Evolutionary conservation across 1,140 invertebrate genomes (phyloP), one percentile per base, ranked within the genome.

Genomic region (Drosophila paulistorum): DNA sequence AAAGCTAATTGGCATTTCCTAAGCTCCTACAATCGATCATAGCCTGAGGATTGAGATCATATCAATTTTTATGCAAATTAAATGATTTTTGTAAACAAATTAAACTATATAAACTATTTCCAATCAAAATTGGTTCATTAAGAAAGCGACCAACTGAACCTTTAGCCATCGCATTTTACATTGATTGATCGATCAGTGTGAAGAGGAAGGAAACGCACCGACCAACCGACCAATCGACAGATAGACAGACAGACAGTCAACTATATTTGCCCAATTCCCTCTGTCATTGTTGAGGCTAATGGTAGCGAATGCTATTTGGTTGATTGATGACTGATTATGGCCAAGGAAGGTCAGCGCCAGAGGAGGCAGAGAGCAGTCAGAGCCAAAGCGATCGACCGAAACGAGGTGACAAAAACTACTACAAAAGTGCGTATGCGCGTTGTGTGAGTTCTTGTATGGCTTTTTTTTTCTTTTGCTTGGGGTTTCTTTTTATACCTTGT

Each of bases 311-410:
- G 45, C 45, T 51, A 51, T 74, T 62, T 59, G 57, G 45, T 66
- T 76, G 73, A 79, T 79, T 76, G 73, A 79, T 87, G 84, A 73
- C 67, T 77, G 74, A 63, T 66, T 76, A 45, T 64, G 63, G 65
- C 66, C 42, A 55, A 63, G 73, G 83, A 86, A 86, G 83, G 83
- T 89, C 83, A 75, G 55, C 48, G 35, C 9, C 64, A 26, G 33
- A 26, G 17, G 33, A 61, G 63, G 17, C 64, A 41, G 23, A 72
- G 35, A 37, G 35, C 7, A 37, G 57, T 35, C 74, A 74, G 68
- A 54, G 30, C 10, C 17, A 48, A 48, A 48, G 7, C 51, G 54
- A 42, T 7, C 72, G 39, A 39, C 42, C 68, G 30, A 45, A 74
- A 73, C 69, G 75, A 78, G 76, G 74, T 79, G 75, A 79, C 69